These are phyloP conservation scores for Colletes gigas DNA, from an alignment of 1,140 invertebrate genomes.

Conservation along the genomic window DNA sequence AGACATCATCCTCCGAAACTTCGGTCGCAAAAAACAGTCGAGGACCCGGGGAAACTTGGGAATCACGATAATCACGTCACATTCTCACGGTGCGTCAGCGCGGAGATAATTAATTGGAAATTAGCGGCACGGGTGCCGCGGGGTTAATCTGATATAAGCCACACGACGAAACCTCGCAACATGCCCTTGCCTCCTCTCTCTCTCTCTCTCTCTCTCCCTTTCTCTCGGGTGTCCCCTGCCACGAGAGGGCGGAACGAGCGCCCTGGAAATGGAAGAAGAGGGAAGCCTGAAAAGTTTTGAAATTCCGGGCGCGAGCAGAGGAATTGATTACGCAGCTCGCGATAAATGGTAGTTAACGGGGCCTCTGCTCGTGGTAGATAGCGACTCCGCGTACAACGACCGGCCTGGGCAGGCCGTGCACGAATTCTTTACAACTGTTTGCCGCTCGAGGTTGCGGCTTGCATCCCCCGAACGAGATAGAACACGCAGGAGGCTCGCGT, in stretches of 20 bases:
- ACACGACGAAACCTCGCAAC: constrained; percentile 58
- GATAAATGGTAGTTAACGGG: constrained; percentile 68
- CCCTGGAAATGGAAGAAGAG: constrained; percentile 34
- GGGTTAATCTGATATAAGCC: constrained; percentile 63
- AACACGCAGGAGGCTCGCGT: constrained; percentile 64
- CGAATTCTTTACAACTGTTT: constrained; percentile 77
- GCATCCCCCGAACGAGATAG: constrained; percentile 68
- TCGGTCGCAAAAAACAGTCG: not conserved
- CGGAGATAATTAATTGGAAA: constrained; percentile 65
- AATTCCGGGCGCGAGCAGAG: constrained; percentile 60
- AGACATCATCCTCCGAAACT: not conserved
- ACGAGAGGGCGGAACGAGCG: constrained; percentile 7
- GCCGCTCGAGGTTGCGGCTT: constrained; percentile 60
- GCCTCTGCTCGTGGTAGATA: constrained; percentile 70
- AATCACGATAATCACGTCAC: constrained; percentile 59
- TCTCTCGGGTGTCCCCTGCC: constrained; percentile 12
- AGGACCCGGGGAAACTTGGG: constrained; percentile 18
- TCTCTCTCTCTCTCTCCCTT: not conserved
- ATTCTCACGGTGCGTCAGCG: constrained; percentile 60
- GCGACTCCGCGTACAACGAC: constrained; percentile 46
- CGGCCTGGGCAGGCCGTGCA: constrained; percentile 32
- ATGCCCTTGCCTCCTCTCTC: constrained; percentile 18
- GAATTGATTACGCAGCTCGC: constrained; percentile 71
- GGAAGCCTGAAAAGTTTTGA: constrained; percentile 63
- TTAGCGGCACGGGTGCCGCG: constrained; percentile 56